Evolutionary conservation across 1,140 invertebrate species (phyloP), one percentile per base, ranked within the genome.

Genomic region (Bombus impatiens): DNA sequence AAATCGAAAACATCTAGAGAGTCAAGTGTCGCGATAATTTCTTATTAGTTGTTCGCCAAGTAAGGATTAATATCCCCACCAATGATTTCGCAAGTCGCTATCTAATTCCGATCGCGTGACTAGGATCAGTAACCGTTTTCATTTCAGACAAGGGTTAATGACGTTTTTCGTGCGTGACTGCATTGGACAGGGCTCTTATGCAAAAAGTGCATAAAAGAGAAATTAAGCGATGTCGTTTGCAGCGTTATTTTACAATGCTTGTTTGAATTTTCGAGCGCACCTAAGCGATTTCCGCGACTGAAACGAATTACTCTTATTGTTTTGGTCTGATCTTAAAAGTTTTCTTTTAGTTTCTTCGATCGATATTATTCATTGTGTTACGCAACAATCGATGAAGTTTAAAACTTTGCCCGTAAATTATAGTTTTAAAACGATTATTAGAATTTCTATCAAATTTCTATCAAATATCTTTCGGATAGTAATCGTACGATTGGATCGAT

Each of bases 101-200:
- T 72, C 68, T 32, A 80, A 32, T 71, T 40, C 32, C 18, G 40
- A 62, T 84, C 83, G 77, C 77, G 68, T 72, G 77, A 74, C 53
- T 68, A 62, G 32, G 59, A 78, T n/a, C n/a, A 15, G 53, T 35
- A 53, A 5, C 22, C 28, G n/a, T 57, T 79, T 84, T 84, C 72
- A 28, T 62, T 65, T 76, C n/a, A 28, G 32, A 67, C 13, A 15
- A 12, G 40, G 68, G 37, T 62, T 62, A 82, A 62, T 35, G 22
- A 25, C 32, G 32, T 42, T 74, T 82, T 74, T 74, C 80, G 68
- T 40, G 59, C 59, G 42, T 53, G 57, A 67, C 59, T 68, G 25
- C 35, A 25, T 44, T 13, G 32, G 18, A 37, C 5, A 47, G 1
- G 13, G 2, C 40, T 40, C 28, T 62, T n/a, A 15, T 28, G 22